Evolutionary conservation across 2,113 vertebrate species (phyloP).

Genomic region (Sander lucioperca): DNA sequence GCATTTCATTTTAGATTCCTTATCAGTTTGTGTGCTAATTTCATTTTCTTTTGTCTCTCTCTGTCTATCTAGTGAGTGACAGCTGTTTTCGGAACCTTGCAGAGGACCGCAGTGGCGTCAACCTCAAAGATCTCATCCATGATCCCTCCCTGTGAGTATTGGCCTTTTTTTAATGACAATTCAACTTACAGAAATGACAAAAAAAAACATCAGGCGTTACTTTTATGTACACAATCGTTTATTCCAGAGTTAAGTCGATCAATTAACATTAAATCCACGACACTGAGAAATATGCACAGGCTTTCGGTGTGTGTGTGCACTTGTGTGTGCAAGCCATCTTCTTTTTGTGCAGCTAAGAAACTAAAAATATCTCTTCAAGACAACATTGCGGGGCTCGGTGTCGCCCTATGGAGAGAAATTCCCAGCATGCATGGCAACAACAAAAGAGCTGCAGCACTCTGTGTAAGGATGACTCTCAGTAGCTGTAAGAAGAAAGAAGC

Average conservation of each 20-base stretch:
- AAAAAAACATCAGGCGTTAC: background rate
- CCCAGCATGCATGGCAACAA: conserved; percentile 68
- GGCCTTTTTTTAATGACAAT: conserved; percentile 31
- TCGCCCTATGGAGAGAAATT: conserved; percentile 65
- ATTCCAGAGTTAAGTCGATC: conserved; percentile 25
- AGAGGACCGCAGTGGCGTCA: conserved; percentile 98
- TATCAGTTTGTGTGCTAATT: conserved; percentile 10
- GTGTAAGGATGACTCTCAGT: conserved; percentile 45
- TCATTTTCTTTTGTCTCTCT: conserved; percentile 27
- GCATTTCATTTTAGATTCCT: background rate
- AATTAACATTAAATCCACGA: conserved; percentile 7
- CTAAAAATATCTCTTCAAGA: conserved; percentile 67
- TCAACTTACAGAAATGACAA: background rate
- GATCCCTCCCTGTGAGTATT: conserved; percentile 97
- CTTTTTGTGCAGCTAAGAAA: conserved; percentile 55
- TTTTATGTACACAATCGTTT: background rate
- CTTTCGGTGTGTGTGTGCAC: background rate
- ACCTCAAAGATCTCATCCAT: conserved; percentile 99
- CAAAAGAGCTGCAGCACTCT: conserved; percentile 58
- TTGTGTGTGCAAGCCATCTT: conserved; percentile 8
- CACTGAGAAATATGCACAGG: background rate
- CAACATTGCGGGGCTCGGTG: conserved; percentile 61
- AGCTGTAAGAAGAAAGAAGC: conserved; percentile 39
- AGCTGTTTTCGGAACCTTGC: conserved; percentile 99
- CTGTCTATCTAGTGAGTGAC: conserved; percentile 92